Base-by-base conservation (phyloP, 1,140 invertebrate species). In the Trachelipus rathkii region DNA sequence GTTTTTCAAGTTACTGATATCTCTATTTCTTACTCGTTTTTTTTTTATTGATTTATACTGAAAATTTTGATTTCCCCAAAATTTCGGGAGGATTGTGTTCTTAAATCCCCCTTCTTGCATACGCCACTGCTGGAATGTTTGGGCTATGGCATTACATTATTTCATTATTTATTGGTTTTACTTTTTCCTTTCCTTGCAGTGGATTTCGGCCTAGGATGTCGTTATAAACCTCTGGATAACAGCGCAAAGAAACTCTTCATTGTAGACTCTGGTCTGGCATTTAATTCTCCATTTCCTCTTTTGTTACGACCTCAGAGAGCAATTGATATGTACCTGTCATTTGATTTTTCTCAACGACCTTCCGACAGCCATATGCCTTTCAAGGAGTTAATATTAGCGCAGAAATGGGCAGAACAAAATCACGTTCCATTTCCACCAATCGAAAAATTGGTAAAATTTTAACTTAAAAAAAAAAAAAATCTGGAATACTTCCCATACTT, bases 281-380 rank as follows among this genome's bases (percentile, higher is more conserved):
- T 88, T 77, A 88, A 88, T 82, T 85, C 86, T 9, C 87, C 87
- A 1, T 87, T 84, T 78, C 87, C 87, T 9, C 82, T 86, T 8
- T 82, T 87, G 1, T 80, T 87, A 24, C 73, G 87, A 71, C 86
- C 87, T 5, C 86, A 87, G 81, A 79, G 87, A 75, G 83, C 82
- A 33, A 85, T 87, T 6, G 84, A 87, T 60, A 81, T 88, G 13
- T 86, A 86, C 75, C 73, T 88, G 23, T 85, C 86, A 0, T 87
- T 87, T 81, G 87, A 88, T 80, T 88, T 87, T 82, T 87, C 86
- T 79, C 85, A 84, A 24, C 80, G 87, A 73, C 82, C 83, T 50
- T 80, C 83, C 3, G 87, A 88, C 79, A 79, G 81, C 11, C 82
- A 81, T 8, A 84, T 83, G 10, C 86, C 86, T 43, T 87, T 87